These are phyloP conservation scores for Orthosia gothica DNA, from an alignment of 2,888 invertebrate genomes.

Conservation along the genomic window DNA sequence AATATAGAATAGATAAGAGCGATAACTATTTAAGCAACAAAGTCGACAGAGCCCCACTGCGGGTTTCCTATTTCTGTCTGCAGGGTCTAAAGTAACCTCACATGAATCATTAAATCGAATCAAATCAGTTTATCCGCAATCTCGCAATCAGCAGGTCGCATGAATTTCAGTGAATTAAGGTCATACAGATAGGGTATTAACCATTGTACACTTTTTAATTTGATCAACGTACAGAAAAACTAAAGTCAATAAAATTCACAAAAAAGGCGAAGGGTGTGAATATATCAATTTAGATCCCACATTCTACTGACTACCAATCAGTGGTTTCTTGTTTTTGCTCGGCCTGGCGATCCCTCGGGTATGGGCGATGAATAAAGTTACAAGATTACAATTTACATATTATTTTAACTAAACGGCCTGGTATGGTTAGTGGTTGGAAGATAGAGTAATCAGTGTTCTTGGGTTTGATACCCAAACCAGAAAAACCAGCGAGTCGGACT, in stretches of 20 bases:
- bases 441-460: rapidly evolving
- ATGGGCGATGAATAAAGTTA: background rate
- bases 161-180: no score
- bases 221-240: background rate
- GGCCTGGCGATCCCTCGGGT: constrained; percentile 25
- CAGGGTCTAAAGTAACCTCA: no score
- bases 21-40: no score
- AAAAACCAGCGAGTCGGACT: no score
- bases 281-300: constrained; percentile 24
- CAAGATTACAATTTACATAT: constrained; percentile 40
- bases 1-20: no score
- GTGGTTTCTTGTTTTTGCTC: constrained; percentile 40
- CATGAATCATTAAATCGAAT: no score
- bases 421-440: background rate
- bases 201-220: no score
- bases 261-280: background rate
- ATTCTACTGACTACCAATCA: constrained; percentile 37
- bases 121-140: no score
- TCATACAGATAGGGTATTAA: no score
- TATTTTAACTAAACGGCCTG: constrained; percentile 19
- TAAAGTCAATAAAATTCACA: background rate
- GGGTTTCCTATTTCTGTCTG: no score
- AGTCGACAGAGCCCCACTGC: no score
- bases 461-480: background rate
- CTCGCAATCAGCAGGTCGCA: no score